Evolutionary conservation across 2,797 vertebrate genomes (phyloP), one percentile per base, ranked within the genome.

Genomic region (Rhinatrema bivittatum): DNA sequence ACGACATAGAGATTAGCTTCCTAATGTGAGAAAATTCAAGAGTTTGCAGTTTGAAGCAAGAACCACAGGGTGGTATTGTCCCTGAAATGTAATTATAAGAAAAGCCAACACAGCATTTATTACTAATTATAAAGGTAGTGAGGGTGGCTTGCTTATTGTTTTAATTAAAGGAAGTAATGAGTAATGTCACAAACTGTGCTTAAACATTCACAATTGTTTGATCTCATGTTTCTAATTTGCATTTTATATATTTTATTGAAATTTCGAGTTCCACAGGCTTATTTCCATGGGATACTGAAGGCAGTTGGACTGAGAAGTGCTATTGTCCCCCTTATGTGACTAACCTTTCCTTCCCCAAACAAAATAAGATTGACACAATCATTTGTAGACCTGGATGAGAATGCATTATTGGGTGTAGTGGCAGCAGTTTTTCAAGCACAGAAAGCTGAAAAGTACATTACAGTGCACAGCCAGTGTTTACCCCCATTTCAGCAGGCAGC

Each of bases 81-180:
- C 36, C 23, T 53, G 28, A 51, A 62, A 50, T 29, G 45, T 48
- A 59, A 53, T 58, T 62, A 16, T 32, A 28, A 42, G n/a, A n/a
- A 33, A 53, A 4, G 4, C 9, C 21, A 4, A 13, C 30, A 3
- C 5, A 10, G 1, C 33, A n/a, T 44, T 68, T 46, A 25, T 52
- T 48, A 13, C 17, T 49, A 23, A 29, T 38, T 22, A 15, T 31
- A 16, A 48, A 18, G n/a, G 16, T 51, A 30, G 20, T 32, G 33
- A 53, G 14, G 7, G 13, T 58, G 21, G n/a, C 25, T 30, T 25
- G 11, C 40, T 58, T 56, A 42, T 44, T 40, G 11, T 41, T 61
- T 41, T 50, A 47, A 44, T 32, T 35, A 38, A 27, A 32, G n/a
- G n/a, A n/a, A n/a, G n/a, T n/a, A n/a, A n/a, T n/a, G n/a, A 44